A percentile compares a stretch with the other conserved stretches of the same genome.
phyloP scores from a whole-genome alignment of 2,113 vertebrate genomes.

The Furnarius figulus region DNA sequence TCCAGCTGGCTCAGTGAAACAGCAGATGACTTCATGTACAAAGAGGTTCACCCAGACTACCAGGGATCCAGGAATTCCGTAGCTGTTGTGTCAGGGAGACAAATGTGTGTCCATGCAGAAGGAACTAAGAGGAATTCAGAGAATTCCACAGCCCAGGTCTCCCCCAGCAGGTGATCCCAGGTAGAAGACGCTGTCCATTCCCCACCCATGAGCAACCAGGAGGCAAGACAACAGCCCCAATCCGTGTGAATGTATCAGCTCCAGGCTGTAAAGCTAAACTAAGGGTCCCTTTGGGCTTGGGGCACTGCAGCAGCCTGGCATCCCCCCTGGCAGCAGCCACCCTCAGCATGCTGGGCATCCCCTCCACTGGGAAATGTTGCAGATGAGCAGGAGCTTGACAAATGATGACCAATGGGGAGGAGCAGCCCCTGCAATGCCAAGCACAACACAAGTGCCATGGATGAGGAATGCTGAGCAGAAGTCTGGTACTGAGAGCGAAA shows the following conservation, averaged over 20 bases:
- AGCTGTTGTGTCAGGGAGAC: background rate
- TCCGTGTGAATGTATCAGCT: background rate
- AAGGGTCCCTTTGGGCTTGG: background rate
- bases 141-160: background rate
- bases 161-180: background rate
- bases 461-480: background rate
- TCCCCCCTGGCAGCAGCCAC: background rate
- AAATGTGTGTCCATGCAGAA: background rate
- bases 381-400: background rate
- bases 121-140: background rate
- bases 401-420: background rate
- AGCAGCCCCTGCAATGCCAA: background rate
- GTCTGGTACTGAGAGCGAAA: background rate
- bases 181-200: too few relatives aligned
- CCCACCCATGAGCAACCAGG: background rate
- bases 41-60: background rate
- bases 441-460: accelerated
- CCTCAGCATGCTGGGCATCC: background rate
- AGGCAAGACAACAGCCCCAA: background rate
- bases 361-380: background rate
- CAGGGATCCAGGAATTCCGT: background rate
- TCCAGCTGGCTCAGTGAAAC: accelerated
- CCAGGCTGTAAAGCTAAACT: background rate
- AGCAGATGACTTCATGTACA: background rate
- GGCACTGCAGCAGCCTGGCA: background rate